Base-by-base conservation (phyloP, 2,888 invertebrate species). In the Spodoptera littoralis region DNA sequence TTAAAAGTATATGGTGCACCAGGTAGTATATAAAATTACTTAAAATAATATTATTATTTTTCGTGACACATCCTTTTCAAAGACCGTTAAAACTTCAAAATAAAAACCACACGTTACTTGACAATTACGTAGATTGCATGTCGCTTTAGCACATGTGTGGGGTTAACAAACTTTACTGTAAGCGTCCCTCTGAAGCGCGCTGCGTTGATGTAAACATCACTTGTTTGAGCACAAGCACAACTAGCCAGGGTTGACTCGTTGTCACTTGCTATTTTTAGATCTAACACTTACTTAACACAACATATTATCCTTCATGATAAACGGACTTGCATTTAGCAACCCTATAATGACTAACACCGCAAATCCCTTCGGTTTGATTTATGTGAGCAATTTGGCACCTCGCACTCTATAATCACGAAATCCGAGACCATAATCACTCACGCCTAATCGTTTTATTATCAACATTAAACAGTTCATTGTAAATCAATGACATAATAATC, bases 111-210 rank as follows among this genome's bases (percentile, higher is more conserved):
- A 58, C 44, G 55, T 63, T 49, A 36, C 41, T 59, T 50, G 67
- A 73, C 67, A 62, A 79, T 75, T 66, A 70, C 65, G 59, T 75
- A 73, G 64, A 79, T 77, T 68, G 75, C 72, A 64, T 59, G 75
- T 51, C 65, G 58, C 76, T 77, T 80, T 73, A 77, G 76, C 82
- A 83, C 80, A 79, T 83, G 82, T 76, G 67, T 77, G 81, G 84
- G 92, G 90, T 92, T 83, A 91, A 90, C 76, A 88, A 91, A 91
- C 92, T 92, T 87, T 84, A 83, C 77, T 82, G 81, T 85, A 80
- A 85, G 82, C 88, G 88, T 88, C 86, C 86, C 86, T 87, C 83
- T 82, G 85, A 86, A 87, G 87, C 88, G 86, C 83, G 83, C 80
- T 54, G 47, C 61, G 67, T 76, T 84, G 88, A 84, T 85, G 90